Evolutionary conservation across 2,888 invertebrate genomes (phyloP), one percentile per base, ranked within the genome.

Genomic region (Lithophane semibrunnea): DNA sequence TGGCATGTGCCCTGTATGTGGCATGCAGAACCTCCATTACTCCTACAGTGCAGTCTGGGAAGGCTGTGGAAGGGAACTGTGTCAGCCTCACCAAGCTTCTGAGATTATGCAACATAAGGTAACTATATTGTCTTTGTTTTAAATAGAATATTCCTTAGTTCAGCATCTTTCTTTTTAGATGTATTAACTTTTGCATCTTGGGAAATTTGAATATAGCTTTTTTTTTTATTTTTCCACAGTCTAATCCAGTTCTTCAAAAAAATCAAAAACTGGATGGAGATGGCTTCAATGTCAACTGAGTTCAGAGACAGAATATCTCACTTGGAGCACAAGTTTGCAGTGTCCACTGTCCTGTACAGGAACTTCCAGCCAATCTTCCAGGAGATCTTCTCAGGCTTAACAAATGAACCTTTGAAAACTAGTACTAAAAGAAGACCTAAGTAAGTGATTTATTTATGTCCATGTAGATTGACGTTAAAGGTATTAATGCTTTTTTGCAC

Each of bases 231-330:
- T 9, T 42, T 68, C n/a, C 58, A 69, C 96, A 99, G 99, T 92
- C 97, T 99, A 81, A 98, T 98, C 81, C 98, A 99, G 91, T 99
- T 99, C 95, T 99, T 99, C 92, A 98, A 97, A 85, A 99, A 99
- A 96, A 99, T 99, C 91, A 98, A 98, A 92, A 98, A 98, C 91
- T 99, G 99, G 99, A 98, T 98, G 80, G 99, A 99, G 90, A 99
- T 99, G 99, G 98, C 99, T 1, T 98, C 98, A 85, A 97, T 99
- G 95, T 97, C 99, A 0, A 97, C 98, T 88, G 98, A 98, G 77
- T 99, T 99, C 92, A 97, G 98, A 80, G 97, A 97, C 67, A 98
- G 98, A 94, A 98, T 99, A 77, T 98, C 98, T 80, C 97, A 98
- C 80, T 95, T 99, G 77, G 98, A 99, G 91, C 97, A 98, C 76